These are phyloP conservation scores for Tetrax tetrax DNA, from an alignment of 2,113 vertebrate species.

Conservation along the genomic window DNA sequence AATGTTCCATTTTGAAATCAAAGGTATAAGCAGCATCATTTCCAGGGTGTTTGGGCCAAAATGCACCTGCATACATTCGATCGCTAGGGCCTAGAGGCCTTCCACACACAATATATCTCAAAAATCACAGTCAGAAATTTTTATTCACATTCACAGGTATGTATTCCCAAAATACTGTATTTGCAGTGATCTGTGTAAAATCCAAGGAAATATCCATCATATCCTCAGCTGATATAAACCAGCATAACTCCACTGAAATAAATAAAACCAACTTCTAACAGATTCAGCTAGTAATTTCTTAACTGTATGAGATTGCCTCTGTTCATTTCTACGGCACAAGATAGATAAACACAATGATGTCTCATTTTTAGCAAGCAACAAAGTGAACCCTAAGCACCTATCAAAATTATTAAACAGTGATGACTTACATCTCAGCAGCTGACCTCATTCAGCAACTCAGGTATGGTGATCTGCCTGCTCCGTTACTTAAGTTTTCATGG, in stretches of 20 bases:
- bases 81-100: not conserved
- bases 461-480: not conserved
- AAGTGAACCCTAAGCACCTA: not conserved
- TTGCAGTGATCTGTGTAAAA: not conserved
- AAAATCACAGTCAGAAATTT: not conserved
- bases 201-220: not conserved
- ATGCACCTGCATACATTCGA: not conserved
- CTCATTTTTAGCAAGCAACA: not conserved
- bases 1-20: not conserved
- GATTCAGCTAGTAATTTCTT: not conserved
- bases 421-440: not conserved
- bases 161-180: not conserved
- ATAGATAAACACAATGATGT: not conserved
- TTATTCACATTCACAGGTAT: not conserved
- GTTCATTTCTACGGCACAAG: not conserved
- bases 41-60: not conserved
- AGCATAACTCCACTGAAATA: not conserved
- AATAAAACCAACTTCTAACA: not conserved
- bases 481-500: not conserved
- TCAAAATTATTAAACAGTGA: not conserved
- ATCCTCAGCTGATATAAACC: not conserved
- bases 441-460: not conserved
- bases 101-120: not conserved
- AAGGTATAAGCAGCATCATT: not conserved
- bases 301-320: not conserved